Percentiles rank a stretch among this genome's conserved stretches.
Conservation (phyloP, 2,113 vertebrate species). For the Pangasianodon gigas region DNA sequence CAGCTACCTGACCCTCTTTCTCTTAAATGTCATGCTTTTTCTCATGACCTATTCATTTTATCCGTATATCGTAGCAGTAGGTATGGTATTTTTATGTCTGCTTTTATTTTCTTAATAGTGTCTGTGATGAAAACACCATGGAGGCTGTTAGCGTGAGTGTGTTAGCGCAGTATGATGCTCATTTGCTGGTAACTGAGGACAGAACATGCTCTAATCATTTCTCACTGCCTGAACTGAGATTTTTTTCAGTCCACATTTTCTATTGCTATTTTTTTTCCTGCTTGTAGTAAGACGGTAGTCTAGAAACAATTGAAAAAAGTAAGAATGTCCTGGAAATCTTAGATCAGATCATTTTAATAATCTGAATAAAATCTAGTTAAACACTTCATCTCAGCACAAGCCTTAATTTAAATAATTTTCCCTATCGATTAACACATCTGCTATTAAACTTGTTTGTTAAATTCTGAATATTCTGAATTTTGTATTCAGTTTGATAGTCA, state of each 20-base stretch:
- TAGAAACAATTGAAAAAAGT: not conserved
- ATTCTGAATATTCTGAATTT: not conserved
- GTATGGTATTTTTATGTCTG: not conserved
- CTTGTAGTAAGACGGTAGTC: not conserved
- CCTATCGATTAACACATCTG: not conserved
- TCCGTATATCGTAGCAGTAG: not conserved
- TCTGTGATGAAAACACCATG: not conserved
- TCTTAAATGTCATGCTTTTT: not conserved
- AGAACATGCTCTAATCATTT: conserved; percentile 9
- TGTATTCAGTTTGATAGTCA: not conserved
- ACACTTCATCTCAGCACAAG: not conserved
- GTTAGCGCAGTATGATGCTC: conserved; percentile 10
- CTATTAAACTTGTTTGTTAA: not conserved
- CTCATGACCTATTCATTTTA: not conserved
- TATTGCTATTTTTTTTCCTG: not conserved
- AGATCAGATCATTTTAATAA: not conserved
- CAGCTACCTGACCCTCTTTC: conserved; percentile 51
- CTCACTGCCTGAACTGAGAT: not conserved
- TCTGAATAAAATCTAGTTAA: not conserved
- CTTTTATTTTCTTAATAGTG: not conserved
- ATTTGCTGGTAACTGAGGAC: conserved; percentile 9
- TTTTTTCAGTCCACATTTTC: not conserved
- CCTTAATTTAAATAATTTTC: not conserved
- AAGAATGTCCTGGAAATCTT: not conserved
- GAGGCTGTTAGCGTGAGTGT: conserved; percentile 6